Evolutionary conservation across 2,888 invertebrate genomes (phyloP), one percentile per base, ranked within the genome.

Genomic region (Liodrosophila aerea): DNA sequence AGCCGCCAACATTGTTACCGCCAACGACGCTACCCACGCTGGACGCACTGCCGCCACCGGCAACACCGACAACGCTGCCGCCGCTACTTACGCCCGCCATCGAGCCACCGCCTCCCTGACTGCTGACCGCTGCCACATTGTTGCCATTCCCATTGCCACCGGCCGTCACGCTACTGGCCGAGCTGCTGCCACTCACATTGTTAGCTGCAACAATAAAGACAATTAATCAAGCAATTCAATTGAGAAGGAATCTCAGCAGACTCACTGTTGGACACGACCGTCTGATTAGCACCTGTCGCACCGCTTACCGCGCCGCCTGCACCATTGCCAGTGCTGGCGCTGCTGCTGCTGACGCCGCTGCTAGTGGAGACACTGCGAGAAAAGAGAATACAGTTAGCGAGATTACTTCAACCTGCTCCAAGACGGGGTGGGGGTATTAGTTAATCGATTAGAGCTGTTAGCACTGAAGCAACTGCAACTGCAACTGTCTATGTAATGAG

Each of bases 261-360:
- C 86, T 87, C 58, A 87, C 89, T 88, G 73, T 89, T 89, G 56
- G 89, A 81, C 59, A 86, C 87, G 46, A 87, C 80, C 43, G 82
- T 63, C 37, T 83, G 69, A 49, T 75, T 87, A 56, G 77, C 73
- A 66, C 84, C 85, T 63, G 87, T 39, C 47, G 83, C 81, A 56
- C 87, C 88, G 65, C 88, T 83, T 27, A 84, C 88, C 41, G 87
- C 83, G 64, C 86, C 88, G 30, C 81, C 58, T 9, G 69, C 67
- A 37, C 77, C 86, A 44, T 85, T 85, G 41, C 81, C 84, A 12
- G 85, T 76, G 64, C 86, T 87, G 37, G 81, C 77, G 41, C 81
- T 86, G 72, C 82, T 88, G 75, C 87, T 90, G 75, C 86, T 89
- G 1, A 86, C 89, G 63, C 85, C 88, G 68, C 85, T 87, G 73